Base-by-base conservation (phyloP, 2,888 invertebrate genomes). In the Argyresthia goedartella region DNA sequence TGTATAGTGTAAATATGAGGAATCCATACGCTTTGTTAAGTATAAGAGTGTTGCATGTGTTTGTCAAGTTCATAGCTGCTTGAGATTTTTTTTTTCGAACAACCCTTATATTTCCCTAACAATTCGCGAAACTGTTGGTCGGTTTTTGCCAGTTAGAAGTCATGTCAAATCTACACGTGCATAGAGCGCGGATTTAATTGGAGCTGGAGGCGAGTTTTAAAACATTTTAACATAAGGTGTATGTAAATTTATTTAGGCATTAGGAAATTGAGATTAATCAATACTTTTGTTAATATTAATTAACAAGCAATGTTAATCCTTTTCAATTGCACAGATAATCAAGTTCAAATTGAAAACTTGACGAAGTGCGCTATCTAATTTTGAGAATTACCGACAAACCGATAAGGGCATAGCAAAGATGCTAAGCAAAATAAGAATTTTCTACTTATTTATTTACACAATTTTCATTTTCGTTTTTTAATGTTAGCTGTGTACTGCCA, bases 1-100 rank as follows among this genome's bases (percentile, higher is more conserved):
- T 25, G 25, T 66, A 67, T 76, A 76, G 68, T 84, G 81, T 85
- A 85, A 76, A 85, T 84, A 85, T 45, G 16, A 84, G 73, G 85
- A 85, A 86, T 85, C 86, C 81, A 84, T 84, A 82, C 85, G 85
- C 85, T 86, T 86, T 85, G 76, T 71, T 84, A 82, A 81, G 49
- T 72, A 70, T 84, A 85, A 84, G 85, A 71, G 81, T 81, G 79
- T 81, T 82, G 73, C 65, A 80, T 81, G 81, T 84, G 82, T 86
- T 82, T 84, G 79, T 84, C 81, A 72, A 75, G 78, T 84, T 82
- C 76, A 78, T 73, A 75, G 79, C 75, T 73, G 78, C 81, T 79
- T 74, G 78, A 78, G 74, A 71, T 76, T 75, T 75, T 62, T 64
- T 64, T 71, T 67, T 71, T 67, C 66, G 43, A 66, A 68, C 68